Conservation (phyloP, 2,888 invertebrate species). For the Meiosimyza decipiens region DNA sequence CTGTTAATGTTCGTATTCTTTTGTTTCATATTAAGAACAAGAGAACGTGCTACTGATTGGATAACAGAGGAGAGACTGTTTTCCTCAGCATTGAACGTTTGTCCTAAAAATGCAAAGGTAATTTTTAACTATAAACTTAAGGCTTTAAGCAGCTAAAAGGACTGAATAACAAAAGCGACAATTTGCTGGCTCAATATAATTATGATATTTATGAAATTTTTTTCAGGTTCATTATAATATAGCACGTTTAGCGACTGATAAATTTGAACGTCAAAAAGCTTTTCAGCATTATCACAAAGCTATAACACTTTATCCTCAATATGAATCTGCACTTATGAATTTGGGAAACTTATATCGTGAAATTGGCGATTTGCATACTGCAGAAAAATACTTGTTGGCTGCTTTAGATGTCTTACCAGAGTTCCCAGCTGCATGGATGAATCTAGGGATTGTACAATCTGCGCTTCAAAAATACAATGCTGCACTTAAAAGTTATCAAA, state of each 20-base stretch:
- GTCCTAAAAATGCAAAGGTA: constrained; percentile 94
- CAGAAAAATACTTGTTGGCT: constrained; percentile 82
- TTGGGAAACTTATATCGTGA: constrained; percentile 95
- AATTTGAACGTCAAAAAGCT: constrained; percentile 75
- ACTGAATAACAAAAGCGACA: not conserved
- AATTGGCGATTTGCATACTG: constrained; percentile 87
- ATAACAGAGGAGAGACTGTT: constrained; percentile 82
- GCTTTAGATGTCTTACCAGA: constrained; percentile 77
- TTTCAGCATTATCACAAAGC: constrained; percentile 82
- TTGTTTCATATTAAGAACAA: constrained; percentile 67
- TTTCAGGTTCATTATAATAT: constrained; percentile 79
- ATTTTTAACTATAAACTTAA: not conserved
- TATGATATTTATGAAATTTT: constrained; percentile 29
- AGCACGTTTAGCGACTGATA: constrained; percentile 86
- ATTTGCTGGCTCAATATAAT: not conserved
- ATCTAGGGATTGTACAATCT: constrained; percentile 91
- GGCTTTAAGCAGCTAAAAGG: too few relatives aligned
- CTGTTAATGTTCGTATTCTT: constrained; percentile 54
- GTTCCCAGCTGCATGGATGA: constrained; percentile 99
- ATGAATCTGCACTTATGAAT: constrained; percentile 93
- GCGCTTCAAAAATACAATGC: constrained; percentile 76
- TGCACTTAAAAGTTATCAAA: constrained; percentile 82
- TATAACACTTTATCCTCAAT: constrained; percentile 89
- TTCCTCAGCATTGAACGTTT: constrained; percentile 83
- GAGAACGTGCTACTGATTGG: constrained; percentile 83